Conservation (phyloP, 2,113 vertebrate genomes). For the Alethe castanea region DNA sequence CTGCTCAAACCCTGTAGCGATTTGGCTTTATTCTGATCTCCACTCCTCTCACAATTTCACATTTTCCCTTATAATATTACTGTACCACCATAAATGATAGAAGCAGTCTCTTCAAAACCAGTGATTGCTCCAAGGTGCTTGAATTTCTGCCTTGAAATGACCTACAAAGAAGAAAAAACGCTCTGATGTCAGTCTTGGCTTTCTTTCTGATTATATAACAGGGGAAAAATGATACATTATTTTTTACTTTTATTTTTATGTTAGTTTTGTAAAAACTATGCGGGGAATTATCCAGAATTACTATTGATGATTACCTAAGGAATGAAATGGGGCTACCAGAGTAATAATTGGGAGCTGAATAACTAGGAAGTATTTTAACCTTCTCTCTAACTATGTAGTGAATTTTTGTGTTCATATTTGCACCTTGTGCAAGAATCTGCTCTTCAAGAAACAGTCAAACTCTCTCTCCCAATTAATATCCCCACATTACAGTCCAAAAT, state of each 20-base stretch:
- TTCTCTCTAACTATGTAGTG: background rate
- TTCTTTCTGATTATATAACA: conserved; percentile 13
- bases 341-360: background rate
- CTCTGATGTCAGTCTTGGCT: conserved; percentile 42
- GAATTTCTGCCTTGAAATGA: conserved; percentile 44
- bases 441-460: background rate
- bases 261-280: background rate
- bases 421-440: background rate
- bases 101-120: conserved; percentile 48
- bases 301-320: background rate
- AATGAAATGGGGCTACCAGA: background rate
- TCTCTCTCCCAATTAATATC: background rate
- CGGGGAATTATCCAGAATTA: background rate
- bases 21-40: conserved; percentile 43
- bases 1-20: conserved; percentile 35
- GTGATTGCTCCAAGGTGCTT: conserved; percentile 40
- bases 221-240: background rate
- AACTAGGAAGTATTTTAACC: background rate
- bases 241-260: background rate
- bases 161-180: background rate
- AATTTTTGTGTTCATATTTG: background rate
- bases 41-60: conserved; percentile 20
- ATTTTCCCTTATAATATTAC: conserved; percentile 55
- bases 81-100: conserved; percentile 39
- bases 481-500: background rate